Percentiles rank a stretch among this genome's conserved stretches.
Evolutionary conservation across 1,140 invertebrate species (phyloP).

Genomic region (Lepidostoma basale): DNA sequence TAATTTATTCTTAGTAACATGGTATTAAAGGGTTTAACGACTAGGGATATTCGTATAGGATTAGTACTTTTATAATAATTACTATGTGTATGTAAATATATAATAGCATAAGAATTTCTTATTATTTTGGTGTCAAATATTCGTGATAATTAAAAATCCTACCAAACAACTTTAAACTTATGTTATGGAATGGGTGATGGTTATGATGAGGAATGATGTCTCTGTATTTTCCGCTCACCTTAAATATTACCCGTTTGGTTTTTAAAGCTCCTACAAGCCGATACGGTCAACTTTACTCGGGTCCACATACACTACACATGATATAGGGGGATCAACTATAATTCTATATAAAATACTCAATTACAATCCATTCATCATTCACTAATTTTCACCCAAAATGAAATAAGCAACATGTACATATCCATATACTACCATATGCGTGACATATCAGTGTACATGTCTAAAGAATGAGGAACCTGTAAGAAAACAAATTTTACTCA

Average conservation of each 20-base stretch:
- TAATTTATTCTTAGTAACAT: conserved; percentile 26
- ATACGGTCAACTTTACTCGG: conserved; percentile 6
- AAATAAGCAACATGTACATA: too few species aligned
- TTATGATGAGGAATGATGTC: conserved; percentile 19
- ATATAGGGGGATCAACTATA: conserved; percentile 9
- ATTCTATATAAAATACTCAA: too few species aligned
- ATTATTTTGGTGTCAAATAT: conserved; percentile 44
- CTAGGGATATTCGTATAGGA: conserved; percentile 29
- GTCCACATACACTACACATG: not conserved
- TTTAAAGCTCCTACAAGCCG: conserved; percentile 36
- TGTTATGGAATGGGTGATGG: conserved; percentile 15
- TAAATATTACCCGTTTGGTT: conserved; percentile 29
- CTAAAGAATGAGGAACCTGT: too few species aligned
- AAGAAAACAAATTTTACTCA: too few species aligned
- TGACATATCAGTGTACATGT: too few species aligned
- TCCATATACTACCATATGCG: too few species aligned
- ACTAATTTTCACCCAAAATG: too few species aligned
- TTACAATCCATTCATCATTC: too few species aligned
- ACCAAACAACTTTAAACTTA: conserved; percentile 23
- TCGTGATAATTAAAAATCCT: conserved; percentile 41
- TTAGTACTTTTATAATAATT: conserved; percentile 29
- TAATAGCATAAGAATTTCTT: conserved; percentile 46
- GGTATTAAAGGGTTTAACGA: conserved; percentile 19
- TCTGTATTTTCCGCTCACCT: conserved; percentile 5
- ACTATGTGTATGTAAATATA: conserved; percentile 45